Evolutionary conservation across 2,888 invertebrate genomes (phyloP), one percentile per base, ranked within the genome.

Genomic region (Norana najaformis): DNA sequence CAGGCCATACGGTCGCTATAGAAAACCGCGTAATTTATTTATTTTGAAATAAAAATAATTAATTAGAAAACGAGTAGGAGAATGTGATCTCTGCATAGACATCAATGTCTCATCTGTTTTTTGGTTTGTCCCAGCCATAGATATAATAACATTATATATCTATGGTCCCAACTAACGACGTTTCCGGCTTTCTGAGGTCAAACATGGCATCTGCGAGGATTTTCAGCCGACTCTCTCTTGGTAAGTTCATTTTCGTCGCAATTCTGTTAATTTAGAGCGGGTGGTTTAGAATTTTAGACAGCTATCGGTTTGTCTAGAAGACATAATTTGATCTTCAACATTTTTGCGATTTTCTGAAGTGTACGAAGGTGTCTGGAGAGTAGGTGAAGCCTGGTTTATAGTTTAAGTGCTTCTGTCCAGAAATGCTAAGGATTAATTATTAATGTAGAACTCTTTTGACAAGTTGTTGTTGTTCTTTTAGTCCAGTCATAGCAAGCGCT

Each of bases 111-210:
- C 3, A 8, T 69, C 69, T 69, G 30, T 30, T 8, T 69, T n/a
- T n/a, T 69, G n/a, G 69, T 69, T 69, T 30, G 30, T 69, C 30
- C 30, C 69, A n/a, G 30, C n/a, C 5, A n/a, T n/a, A n/a, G n/a
- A n/a, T n/a, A n/a, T n/a, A n/a, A n/a, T n/a, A n/a, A n/a, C n/a
- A n/a, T n/a, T n/a, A n/a, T n/a, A n/a, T n/a, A n/a, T n/a, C n/a
- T n/a, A n/a, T n/a, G n/a, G 30, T 69, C 30, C 30, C 69, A n/a
- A 30, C n/a, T 4, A n/a, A 5, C 8, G 69, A 69, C 69, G n/a
- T 69, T 69, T 69, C 69, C 69, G 30, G 69, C n/a, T n/a, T 34
- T 85, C 85, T 37, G 36, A 85, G 85, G 85, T 85, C 85, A 85
- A 85, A 85, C 85, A 85, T 85, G 85, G 85, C 85, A 37, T 34